phyloP scores from a whole-genome alignment of 2,888 invertebrate species.

The Cephus sareptanus region DNA sequence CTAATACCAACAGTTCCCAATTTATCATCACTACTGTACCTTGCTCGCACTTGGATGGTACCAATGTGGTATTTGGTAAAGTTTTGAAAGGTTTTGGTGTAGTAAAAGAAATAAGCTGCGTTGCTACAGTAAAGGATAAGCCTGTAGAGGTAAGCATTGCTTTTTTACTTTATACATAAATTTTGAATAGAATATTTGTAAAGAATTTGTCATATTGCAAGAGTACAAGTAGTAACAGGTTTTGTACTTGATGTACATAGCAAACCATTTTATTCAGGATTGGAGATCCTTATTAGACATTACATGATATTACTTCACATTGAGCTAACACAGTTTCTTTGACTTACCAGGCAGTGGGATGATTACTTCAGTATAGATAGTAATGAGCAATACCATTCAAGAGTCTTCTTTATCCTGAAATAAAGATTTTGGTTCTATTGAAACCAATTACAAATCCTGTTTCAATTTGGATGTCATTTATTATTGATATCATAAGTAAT shows the following conservation, averaged over 20 bases:
- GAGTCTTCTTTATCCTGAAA: neutral
- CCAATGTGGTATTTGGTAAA: constrained; percentile 85
- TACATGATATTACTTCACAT: neutral
- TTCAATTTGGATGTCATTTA: neutral
- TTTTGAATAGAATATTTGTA: neutral
- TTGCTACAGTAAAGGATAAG: constrained; percentile 70
- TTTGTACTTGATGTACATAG: neutral
- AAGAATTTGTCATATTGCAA: neutral
- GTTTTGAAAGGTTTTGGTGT: constrained; percentile 82
- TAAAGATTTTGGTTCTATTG: neutral
- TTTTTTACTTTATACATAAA: neutral
- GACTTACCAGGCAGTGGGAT: neutral
- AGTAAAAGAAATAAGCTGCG: constrained; percentile 76
- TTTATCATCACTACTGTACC: constrained; percentile 88
- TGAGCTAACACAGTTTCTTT: neutral
- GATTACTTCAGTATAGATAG: neutral
- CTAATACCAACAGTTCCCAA: constrained; percentile 92
- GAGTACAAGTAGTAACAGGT: neutral
- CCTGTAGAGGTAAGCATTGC: constrained; percentile 71
- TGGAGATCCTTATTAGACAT: neutral
- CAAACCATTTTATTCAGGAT: neutral
- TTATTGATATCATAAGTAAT: constrained; percentile 11
- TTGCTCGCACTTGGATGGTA: constrained; percentile 81
- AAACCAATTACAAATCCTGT: neutral
- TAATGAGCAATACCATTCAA: neutral